Conservation (phyloP, 2,888 invertebrate species). For the Drosophila nigritarsus region DNA sequence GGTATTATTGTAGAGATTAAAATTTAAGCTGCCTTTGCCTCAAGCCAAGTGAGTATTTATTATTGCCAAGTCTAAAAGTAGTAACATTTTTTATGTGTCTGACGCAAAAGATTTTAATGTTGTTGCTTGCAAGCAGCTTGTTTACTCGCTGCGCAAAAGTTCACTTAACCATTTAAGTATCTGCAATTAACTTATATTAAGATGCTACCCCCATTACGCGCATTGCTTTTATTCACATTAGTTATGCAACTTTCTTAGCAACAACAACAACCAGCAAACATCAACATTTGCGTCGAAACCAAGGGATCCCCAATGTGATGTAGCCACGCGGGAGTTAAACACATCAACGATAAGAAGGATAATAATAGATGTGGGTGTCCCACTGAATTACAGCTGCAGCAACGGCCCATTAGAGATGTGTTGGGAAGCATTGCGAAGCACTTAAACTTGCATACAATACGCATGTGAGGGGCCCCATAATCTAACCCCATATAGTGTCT, state of each 20-base stretch:
- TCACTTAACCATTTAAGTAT: constrained; percentile 23
- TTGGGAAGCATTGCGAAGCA: not conserved
- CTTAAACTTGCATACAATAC: constrained; percentile 50
- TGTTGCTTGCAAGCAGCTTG: not conserved
- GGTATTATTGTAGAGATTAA: not conserved
- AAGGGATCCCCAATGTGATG: constrained; percentile 4
- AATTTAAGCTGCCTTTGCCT: not conserved
- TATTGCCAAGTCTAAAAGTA: not conserved
- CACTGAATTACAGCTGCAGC: constrained; percentile 1
- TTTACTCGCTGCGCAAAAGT: not conserved
- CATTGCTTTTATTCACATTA: constrained; percentile 32
- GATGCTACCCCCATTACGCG: constrained; percentile 17
- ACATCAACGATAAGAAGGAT: constrained; percentile 17
- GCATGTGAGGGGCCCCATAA: constrained; percentile 8
- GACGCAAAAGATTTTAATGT: not conserved
- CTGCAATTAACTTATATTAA: constrained; percentile 47
- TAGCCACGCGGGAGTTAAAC: constrained; percentile 6
- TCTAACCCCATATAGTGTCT: not conserved
- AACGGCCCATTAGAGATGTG: constrained; percentile 26
- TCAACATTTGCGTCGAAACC: constrained; percentile 21
- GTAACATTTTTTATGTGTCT: not conserved
- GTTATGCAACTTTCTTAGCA: constrained; percentile 39
- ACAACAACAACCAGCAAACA: not conserved
- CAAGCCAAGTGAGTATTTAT: not conserved
- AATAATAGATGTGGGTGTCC: constrained; percentile 19